Conservation (phyloP, 2,797 vertebrate genomes). For the Parauchenoglanis ngamensis region DNA sequence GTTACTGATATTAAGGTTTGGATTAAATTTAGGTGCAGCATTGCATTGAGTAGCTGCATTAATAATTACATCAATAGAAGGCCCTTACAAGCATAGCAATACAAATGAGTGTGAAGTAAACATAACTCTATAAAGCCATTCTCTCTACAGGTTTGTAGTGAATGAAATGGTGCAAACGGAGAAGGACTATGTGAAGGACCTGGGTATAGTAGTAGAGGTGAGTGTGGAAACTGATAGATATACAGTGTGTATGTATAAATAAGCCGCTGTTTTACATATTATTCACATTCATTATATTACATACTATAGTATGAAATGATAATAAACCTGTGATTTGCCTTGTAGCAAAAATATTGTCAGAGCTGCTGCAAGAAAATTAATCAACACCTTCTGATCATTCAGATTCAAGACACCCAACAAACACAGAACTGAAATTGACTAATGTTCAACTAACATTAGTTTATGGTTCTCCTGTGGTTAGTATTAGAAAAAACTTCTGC, state of each 20-base stretch:
- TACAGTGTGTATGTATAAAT: neutral
- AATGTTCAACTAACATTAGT: too few relatives aligned
- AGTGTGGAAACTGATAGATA: conserved; percentile 58
- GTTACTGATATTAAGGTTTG: too few relatives aligned
- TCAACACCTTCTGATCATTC: neutral
- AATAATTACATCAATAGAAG: neutral
- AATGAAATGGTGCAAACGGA: conserved; percentile 96
- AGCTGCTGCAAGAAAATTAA: neutral
- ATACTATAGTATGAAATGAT: neutral
- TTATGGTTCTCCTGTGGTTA: too few relatives aligned
- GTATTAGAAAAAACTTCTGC: too few relatives aligned
- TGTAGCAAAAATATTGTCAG: neutral
- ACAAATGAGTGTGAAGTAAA: conserved; percentile 11
- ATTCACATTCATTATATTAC: too few relatives aligned
- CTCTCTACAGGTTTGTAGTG: conserved; percentile 87
- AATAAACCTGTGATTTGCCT: neutral
- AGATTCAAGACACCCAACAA: neutral
- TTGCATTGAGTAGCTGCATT: neutral
- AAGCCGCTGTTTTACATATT: neutral
- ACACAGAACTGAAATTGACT: too few relatives aligned
- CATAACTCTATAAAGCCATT: conserved; percentile 5
- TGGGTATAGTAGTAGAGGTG: conserved; percentile 94
- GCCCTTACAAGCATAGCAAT: neutral
- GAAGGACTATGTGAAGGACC: conserved; percentile 95
- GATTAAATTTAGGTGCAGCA: neutral